Base-by-base conservation (phyloP, 2,888 invertebrate genomes). In the Steinernema carpocapsae region DNA sequence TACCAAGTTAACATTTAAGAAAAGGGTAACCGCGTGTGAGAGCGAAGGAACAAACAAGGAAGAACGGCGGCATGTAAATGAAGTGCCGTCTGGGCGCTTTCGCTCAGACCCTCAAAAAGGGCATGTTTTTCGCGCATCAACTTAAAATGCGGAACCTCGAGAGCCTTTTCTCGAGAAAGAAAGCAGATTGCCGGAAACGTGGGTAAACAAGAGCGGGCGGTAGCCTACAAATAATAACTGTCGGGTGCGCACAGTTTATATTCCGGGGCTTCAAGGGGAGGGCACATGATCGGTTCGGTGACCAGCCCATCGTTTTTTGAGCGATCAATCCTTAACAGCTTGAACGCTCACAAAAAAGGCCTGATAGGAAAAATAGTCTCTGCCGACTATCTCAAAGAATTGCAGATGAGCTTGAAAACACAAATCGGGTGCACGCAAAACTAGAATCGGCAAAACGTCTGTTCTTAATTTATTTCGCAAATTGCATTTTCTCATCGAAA, bases 281-380 rank as follows among this genome's bases (percentile, higher is more conserved):
- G 64, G 64, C 32, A 64, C 32, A 29, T 64, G 64, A 64, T 64
- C 64, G 14, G 64, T 64, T 64, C 32, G 52, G 32, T 64, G 64
- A 64, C 32, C 64, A 64, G 19, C 64, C 64, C 64, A 64, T 29
- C 24, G 32, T 2, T 7, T 17, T 29, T 1, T 64, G 64, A 64
- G 64, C 64, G 64, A 64, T 64, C 64, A 32, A 29, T 64, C 37
- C 32, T 29, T 7, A 64, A 32, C 12, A 6, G 32, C 17, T 17
- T 12, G 14, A 26, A 19, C 64, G 37, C 19, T 19, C 3, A 48
- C 48, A 48, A 48, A 48, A 48, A 3, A 14, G 43, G 14, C 10
- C 43, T 43, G 48, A 48, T n/a, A 14, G 48, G 6, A n/a, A 14
- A 48, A 19, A 4, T 37, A 3, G 3, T 37, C 37, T 3, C 4